Evolutionary conservation across 2,888 invertebrate species (phyloP).

Genomic region (Lasioglossum leucozonium): DNA sequence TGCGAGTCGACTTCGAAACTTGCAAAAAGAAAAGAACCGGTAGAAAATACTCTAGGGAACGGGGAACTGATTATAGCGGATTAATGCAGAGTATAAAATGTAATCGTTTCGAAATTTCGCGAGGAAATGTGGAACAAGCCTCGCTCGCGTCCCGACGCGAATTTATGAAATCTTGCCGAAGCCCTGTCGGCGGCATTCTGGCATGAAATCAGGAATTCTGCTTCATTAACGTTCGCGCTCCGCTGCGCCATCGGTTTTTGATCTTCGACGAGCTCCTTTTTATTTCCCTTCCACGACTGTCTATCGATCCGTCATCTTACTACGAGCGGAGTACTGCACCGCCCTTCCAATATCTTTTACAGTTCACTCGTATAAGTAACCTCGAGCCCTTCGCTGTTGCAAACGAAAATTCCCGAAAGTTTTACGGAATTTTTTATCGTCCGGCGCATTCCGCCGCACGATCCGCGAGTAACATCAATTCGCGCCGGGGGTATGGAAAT

Average conservation of each 20-base stretch:
- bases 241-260: conserved; percentile 52
- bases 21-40: not conserved
- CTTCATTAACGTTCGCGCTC: conserved; percentile 64
- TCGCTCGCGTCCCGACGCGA: conserved; percentile 27
- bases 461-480: conserved; percentile 14
- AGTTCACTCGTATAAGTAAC: conserved; percentile 54
- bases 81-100: not conserved
- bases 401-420: not conserved
- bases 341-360: conserved; percentile 49
- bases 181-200: conserved; percentile 35
- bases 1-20: not conserved
- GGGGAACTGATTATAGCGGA: not conserved
- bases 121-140: conserved; percentile 27
- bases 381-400: conserved; percentile 18
- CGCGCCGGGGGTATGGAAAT: not conserved
- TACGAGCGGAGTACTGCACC: conserved; percentile 20
- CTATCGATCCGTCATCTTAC: conserved; percentile 49
- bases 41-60: not conserved
- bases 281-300: conserved; percentile 19
- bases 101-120: conserved; percentile 38
- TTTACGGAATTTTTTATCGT: conserved; percentile 44
- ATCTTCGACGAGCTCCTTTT: conserved; percentile 50
- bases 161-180: conserved; percentile 56
- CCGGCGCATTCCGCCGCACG: conserved; percentile 20
- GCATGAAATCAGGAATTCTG: conserved; percentile 63